Conservation (phyloP, 2,113 vertebrate genomes). For the Sialia sialis region DNA sequence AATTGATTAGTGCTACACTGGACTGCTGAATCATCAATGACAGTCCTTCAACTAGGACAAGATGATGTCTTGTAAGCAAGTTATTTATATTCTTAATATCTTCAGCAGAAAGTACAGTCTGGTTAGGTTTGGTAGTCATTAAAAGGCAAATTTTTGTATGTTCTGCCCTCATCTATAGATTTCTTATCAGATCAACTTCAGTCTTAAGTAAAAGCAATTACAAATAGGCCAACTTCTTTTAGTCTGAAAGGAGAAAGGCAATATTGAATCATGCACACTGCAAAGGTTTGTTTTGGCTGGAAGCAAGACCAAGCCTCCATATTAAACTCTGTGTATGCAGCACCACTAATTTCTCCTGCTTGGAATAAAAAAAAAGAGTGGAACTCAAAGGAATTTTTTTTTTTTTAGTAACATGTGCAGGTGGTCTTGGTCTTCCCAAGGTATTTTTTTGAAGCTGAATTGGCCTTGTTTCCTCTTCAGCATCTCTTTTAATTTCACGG, state of each 20-base stretch:
- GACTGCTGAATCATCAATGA: constrained; percentile 30
- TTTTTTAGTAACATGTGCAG: neutral
- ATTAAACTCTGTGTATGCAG: neutral
- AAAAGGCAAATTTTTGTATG: neutral
- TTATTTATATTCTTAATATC: constrained; percentile 32
- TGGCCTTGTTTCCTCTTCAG: neutral
- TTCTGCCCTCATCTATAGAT: constrained; percentile 3
- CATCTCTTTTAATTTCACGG: neutral
- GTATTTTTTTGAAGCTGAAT: neutral
- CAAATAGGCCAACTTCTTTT: neutral
- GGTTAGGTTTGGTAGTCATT: constrained; percentile 23
- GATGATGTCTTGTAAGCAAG: constrained; percentile 10
- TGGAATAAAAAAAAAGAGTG: neutral
- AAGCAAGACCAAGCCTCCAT: neutral
- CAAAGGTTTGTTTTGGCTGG: neutral
- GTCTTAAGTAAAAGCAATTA: neutral
- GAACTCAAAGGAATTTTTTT: neutral
- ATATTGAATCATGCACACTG: neutral
- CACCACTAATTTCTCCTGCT: neutral
- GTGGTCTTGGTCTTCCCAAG: neutral
- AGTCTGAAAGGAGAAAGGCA: neutral
- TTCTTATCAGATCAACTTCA: neutral
- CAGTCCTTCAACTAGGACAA: constrained; percentile 20
- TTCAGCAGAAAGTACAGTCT: constrained; percentile 19
- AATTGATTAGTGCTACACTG: constrained; percentile 30